Conservation (phyloP, 2,797 vertebrate species). For the Gastrophryne carolinensis region DNA sequence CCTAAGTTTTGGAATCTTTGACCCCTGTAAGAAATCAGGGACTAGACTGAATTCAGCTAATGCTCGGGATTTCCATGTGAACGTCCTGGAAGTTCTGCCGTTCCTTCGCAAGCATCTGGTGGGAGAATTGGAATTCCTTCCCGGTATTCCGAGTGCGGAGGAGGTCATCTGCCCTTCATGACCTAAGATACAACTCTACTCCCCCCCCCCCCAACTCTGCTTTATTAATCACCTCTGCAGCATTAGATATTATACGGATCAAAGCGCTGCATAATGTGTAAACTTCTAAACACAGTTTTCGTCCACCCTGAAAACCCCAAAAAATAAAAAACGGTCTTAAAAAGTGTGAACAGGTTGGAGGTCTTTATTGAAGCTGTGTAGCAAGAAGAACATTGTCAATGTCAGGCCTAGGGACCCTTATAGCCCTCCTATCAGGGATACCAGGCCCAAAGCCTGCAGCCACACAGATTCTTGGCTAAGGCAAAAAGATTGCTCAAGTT, state of each 20-base stretch:
- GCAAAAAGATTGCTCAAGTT: no score
- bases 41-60: background rate
- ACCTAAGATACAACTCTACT: background rate
- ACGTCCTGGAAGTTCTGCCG: conserved; percentile 27
- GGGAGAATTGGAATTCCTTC: conserved; percentile 15
- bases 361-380: no score
- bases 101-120: conserved; percentile 26
- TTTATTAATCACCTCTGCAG: background rate
- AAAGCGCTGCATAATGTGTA: no score
- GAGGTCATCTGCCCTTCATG: conserved; percentile 8
- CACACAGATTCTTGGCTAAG: no score
- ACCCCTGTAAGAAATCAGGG: background rate
- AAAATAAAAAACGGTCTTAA: no score
- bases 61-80: conserved; percentile 30
- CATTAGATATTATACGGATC: background rate
- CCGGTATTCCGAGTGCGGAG: background rate
- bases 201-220: background rate
- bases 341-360: no score
- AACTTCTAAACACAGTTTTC: no score
- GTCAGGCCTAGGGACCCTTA: no score
- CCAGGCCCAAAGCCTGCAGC: no score
- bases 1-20: conserved; percentile 33
- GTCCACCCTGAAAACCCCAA: no score
- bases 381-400: no score
- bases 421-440: no score